These are phyloP conservation scores for Smittia aterrima DNA, from an alignment of 2,888 invertebrate genomes.

Conservation along the genomic window DNA sequence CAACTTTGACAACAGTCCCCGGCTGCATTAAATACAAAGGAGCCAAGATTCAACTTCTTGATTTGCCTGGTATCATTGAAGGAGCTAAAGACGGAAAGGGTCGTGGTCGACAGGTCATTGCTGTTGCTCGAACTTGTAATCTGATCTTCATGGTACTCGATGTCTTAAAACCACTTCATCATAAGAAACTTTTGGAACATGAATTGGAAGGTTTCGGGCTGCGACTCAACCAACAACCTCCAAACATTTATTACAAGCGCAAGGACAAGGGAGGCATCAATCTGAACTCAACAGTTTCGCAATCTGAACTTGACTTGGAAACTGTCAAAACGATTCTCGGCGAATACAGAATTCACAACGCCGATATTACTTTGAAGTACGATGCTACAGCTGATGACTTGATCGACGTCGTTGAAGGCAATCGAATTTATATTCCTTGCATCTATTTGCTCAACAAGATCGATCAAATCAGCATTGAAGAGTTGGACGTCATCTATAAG, in stretches of 20 bases:
- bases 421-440: slow-evolving; percentile 96
- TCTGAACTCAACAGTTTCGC: slow-evolving; percentile 84
- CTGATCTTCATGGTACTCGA: slow-evolving; percentile 97
- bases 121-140: slow-evolving; percentile 97
- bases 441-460: slow-evolving; percentile 99
- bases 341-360: slow-evolving; percentile 98
- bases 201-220: slow-evolving; percentile 99
- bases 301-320: slow-evolving; percentile 91
- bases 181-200: slow-evolving; percentile 93
- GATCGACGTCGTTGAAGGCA: slow-evolving; percentile 98
- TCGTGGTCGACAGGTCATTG: slow-evolving; percentile 97
- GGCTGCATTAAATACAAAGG: slow-evolving; percentile 99
- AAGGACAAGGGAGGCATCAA: slow-evolving; percentile 99
- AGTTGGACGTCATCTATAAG: slow-evolving; percentile 96
- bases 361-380: slow-evolving; percentile 90
- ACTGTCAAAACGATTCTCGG: slow-evolving; percentile 93
- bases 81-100: slow-evolving; percentile 99
- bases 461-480: slow-evolving; percentile 94
- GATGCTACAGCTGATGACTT: slow-evolving; percentile 97
- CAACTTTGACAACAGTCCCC: slow-evolving; percentile 97
- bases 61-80: slow-evolving; percentile 99
- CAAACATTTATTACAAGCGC: slow-evolving; percentile 91
- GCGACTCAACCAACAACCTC: slow-evolving; percentile 92
- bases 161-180: slow-evolving; percentile 94
- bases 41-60: slow-evolving; percentile 97